Conservation (phyloP, 2,888 invertebrate species). For the Willowsia nigromaculata region DNA sequence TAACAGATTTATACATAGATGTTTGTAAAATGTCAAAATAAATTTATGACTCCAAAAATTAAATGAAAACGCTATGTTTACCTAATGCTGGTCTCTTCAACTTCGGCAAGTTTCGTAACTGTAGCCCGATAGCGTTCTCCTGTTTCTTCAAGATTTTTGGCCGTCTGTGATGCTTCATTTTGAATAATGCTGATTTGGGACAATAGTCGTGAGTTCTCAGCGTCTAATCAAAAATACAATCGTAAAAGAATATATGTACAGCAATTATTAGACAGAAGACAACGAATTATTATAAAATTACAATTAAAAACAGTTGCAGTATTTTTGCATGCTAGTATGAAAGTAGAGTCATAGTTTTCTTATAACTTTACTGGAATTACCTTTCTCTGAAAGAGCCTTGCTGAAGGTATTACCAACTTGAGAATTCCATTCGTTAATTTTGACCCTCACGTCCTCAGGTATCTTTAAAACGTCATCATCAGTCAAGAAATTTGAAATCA, state of each 20-base stretch:
- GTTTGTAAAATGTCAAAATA: not conserved
- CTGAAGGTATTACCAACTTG: constrained; percentile 4
- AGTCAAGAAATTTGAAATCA: constrained; percentile 47
- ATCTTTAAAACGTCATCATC: constrained; percentile 54
- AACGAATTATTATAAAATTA: too few relatives aligned
- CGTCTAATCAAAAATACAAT: too few relatives aligned
- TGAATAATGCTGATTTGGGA: not conserved
- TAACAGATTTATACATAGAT: not conserved
- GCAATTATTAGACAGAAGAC: too few relatives aligned
- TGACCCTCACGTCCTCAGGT: constrained; percentile 38
- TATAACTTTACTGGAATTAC: not conserved
- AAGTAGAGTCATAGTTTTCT: not conserved
- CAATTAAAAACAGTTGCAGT: too few relatives aligned
- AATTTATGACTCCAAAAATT: not conserved
- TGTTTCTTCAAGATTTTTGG: constrained; percentile 52
- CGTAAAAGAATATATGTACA: too few relatives aligned
- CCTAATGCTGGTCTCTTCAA: constrained; percentile 50
- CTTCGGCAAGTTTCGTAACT: constrained; percentile 37
- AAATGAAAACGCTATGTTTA: not conserved
- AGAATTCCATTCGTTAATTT: constrained; percentile 49
- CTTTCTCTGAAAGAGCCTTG: constrained; percentile 11
- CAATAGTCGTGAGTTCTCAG: not conserved
- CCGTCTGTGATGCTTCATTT: constrained; percentile 22
- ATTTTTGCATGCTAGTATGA: not conserved
- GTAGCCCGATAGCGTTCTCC: constrained; percentile 41